These are phyloP conservation scores for Acheta domesticus DNA, from an alignment of 2,888 invertebrate species.

Conservation along the genomic window DNA sequence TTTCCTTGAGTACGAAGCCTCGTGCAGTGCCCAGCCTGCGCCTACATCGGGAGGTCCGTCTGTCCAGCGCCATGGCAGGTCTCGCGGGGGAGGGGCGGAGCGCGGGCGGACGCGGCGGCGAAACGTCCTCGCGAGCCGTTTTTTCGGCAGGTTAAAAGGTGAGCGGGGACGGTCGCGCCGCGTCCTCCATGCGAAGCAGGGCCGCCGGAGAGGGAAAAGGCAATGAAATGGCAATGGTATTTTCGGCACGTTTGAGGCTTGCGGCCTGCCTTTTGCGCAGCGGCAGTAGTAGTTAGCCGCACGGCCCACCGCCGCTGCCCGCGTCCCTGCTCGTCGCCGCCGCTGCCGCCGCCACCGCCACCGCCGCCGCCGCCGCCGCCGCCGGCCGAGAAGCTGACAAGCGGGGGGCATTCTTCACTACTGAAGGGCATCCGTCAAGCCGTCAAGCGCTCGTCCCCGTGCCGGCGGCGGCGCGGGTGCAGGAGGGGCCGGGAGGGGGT, in stretches of 20 bases:
- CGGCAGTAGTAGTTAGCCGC: not conserved
- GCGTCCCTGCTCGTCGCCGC: not conserved
- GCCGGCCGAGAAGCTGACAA: constrained; percentile 20
- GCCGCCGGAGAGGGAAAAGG: not conserved
- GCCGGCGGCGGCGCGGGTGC: not conserved
- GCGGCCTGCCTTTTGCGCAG: constrained; percentile 19
- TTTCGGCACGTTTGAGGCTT: not conserved
- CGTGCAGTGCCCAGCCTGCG: no score
- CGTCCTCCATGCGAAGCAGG: not conserved
- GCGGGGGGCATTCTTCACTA: constrained; percentile 25
- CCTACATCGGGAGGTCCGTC: no score
- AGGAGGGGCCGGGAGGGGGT: not conserved
- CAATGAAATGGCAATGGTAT: constrained; percentile 18
- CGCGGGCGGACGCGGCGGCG: no score
- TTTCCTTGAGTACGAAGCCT: no score
- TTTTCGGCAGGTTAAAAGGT: not conserved
- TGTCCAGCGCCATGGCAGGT: no score
- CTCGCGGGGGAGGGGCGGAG: no score
- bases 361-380: not conserved
- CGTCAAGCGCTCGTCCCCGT: constrained; percentile 24
- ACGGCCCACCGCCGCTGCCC: not conserved
- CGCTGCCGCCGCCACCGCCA: not conserved
- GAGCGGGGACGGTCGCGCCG: not conserved
- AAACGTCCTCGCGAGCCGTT: not conserved
- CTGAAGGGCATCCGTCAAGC: constrained; percentile 28